phyloP scores from a whole-genome alignment of 2,797 vertebrate genomes.

The Karalla daura region DNA sequence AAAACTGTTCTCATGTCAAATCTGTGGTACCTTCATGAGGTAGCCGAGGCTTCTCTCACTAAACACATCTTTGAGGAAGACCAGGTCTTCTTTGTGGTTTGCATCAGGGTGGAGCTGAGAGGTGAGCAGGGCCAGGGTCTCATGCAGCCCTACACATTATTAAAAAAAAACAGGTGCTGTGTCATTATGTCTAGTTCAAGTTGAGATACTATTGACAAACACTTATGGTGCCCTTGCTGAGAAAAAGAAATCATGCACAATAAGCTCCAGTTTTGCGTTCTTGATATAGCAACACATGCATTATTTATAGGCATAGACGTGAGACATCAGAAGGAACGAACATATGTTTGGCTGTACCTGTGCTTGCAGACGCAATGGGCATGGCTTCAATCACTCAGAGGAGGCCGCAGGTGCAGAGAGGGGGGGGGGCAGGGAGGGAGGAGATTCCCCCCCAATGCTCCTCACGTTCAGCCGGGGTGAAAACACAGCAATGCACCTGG shows the following conservation, averaged over 20 bases:
- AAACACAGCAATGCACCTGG: slow-evolving; percentile 29
- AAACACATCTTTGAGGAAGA: slow-evolving; percentile 91
- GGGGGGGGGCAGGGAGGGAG: slow-evolving; percentile 21
- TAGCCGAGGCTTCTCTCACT: slow-evolving; percentile 92
- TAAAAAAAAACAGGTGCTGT: background rate
- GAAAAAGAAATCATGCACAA: background rate
- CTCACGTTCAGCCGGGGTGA: slow-evolving; percentile 16
- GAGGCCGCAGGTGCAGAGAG: slow-evolving; percentile 30
- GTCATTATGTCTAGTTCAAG: background rate
- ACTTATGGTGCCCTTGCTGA: background rate
- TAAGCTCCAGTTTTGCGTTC: background rate
- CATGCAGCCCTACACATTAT: slow-evolving; percentile 86
- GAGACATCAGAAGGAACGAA: slow-evolving; percentile 14
- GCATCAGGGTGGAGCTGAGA: slow-evolving; percentile 93
- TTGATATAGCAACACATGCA: background rate
- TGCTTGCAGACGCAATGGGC: slow-evolving; percentile 71
- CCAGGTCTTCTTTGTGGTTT: slow-evolving; percentile 92
- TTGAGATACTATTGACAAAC: background rate
- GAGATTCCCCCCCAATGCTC: slow-evolving; percentile 11
- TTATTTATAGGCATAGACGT: slow-evolving; percentile 16
- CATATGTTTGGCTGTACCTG: slow-evolving; percentile 56
- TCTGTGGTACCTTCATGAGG: slow-evolving; percentile 89
- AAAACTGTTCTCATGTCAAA: too few relatives aligned
- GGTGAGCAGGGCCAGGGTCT: slow-evolving; percentile 92
- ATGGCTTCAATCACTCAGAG: slow-evolving; percentile 69